phyloP scores from a whole-genome alignment of 30 jellyfish, hydroid and myxozoan species.

The Aurelia aurita complex sp. Pacific region DNA sequence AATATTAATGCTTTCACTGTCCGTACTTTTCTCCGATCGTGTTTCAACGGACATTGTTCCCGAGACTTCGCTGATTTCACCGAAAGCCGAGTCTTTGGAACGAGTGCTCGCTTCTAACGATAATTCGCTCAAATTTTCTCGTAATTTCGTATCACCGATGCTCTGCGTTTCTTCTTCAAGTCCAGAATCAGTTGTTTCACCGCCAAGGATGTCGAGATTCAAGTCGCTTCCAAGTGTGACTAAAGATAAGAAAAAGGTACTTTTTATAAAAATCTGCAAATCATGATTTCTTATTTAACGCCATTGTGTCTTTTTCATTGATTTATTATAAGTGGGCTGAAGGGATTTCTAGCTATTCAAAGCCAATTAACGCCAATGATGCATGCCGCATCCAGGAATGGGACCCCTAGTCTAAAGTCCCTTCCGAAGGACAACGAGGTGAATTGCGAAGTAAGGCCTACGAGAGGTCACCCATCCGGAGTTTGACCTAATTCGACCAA shows the following conservation, averaged over 20 bases:
- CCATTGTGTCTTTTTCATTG: neutral
- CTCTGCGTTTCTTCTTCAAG: constrained; percentile 83
- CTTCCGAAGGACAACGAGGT: too few species aligned
- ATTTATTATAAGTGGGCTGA: neutral
- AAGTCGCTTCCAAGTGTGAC: constrained; percentile 60
- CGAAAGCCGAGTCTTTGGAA: constrained; percentile 64
- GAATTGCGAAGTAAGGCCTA: too few species aligned
- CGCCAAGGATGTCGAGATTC: constrained; percentile 41
- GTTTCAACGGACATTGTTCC: constrained; percentile 35
- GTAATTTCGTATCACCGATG: constrained; percentile 6
- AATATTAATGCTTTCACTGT: constrained; percentile 13
- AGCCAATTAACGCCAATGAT: too few species aligned
- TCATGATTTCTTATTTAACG: neutral
- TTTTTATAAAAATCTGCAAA: neutral
- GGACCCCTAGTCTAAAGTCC: too few species aligned
- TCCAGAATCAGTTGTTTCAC: constrained; percentile 85
- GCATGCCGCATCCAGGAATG: too few species aligned
- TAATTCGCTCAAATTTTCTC: constrained; percentile 44
- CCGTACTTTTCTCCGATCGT: constrained; percentile 24
- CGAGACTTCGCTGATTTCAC: constrained; percentile 29
- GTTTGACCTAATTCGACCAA: too few species aligned
- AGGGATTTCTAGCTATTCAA: too few species aligned
- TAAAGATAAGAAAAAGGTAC: neutral
- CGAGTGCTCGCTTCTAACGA: constrained; percentile 39
- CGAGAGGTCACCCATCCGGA: too few species aligned